Percentiles rank a stretch among this genome's conserved stretches.
phyloP scores from a whole-genome alignment of 2,888 invertebrate species.

The Drosophila meridiana region DNA sequence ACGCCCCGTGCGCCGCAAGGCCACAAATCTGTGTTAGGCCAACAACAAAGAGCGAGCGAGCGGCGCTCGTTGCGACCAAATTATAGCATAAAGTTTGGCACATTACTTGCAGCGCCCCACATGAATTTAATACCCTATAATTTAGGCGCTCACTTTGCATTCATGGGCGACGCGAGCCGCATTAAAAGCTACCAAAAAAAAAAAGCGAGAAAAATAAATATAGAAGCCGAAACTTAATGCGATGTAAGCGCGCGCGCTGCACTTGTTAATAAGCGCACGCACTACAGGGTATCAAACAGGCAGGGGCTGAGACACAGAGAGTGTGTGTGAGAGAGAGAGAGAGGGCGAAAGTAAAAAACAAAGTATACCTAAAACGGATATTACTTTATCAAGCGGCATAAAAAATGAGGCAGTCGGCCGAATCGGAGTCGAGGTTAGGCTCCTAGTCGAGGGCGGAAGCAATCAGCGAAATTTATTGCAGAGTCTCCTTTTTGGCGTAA shows the following conservation, averaged over 20 bases:
- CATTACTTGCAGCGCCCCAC: slow-evolving; percentile 71
- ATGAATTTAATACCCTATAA: slow-evolving; percentile 61
- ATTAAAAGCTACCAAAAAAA: slow-evolving; percentile 5
- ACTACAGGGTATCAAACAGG: slow-evolving; percentile 44
- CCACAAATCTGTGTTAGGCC: slow-evolving; percentile 73
- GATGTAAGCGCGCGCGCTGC: slow-evolving; percentile 35
- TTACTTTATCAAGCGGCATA: slow-evolving; percentile 81
- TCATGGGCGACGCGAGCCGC: slow-evolving; percentile 31
- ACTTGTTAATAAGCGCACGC: slow-evolving; percentile 28
- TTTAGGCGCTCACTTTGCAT: slow-evolving; percentile 50
- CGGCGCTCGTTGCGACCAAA: slow-evolving; percentile 54
- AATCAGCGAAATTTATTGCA: slow-evolving; percentile 80
- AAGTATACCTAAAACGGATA: slow-evolving; percentile 77
- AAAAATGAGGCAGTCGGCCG: slow-evolving; percentile 72
- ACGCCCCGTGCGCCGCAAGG: slow-evolving; percentile 70
- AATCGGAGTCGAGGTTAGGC: slow-evolving; percentile 59
- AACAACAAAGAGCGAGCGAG: slow-evolving; percentile 24
- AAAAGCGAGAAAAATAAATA: neutral
- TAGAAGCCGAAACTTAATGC: slow-evolving; percentile 35
- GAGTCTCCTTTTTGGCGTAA: slow-evolving; percentile 79
- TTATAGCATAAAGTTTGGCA: slow-evolving; percentile 74
- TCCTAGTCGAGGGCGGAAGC: slow-evolving; percentile 65
- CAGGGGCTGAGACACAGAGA: neutral
- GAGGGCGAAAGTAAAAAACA: neutral
- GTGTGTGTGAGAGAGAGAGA: neutral